Conservation (phyloP, 2,113 vertebrate species). For the Panthera tigris region DNA sequence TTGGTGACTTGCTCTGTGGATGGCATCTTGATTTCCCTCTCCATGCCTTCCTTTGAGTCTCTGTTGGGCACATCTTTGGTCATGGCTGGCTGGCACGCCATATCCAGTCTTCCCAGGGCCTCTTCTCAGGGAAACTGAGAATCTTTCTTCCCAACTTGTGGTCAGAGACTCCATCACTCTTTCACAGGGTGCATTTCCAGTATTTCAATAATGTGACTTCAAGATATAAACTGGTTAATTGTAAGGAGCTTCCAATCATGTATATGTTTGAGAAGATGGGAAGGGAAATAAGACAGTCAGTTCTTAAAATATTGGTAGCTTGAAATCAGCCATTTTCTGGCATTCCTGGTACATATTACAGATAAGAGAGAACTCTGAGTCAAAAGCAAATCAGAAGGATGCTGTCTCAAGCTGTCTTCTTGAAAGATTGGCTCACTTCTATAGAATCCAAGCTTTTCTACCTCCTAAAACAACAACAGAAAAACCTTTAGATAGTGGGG, state of each 20-base stretch:
- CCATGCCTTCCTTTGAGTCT: not conserved
- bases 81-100: accelerated
- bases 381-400: not conserved
- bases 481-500: not conserved
- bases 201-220: not conserved
- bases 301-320: not conserved
- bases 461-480: not conserved
- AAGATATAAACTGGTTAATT: not conserved
- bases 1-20: not conserved
- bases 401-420: not conserved
- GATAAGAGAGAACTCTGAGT: not conserved
- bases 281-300: not conserved
- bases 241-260: not conserved
- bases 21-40: not conserved
- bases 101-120: not conserved
- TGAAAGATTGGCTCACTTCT: not conserved
- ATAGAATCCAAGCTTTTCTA: not conserved
- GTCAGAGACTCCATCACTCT: not conserved
- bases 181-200: not conserved
- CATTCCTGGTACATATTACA: not conserved
- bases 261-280: not conserved
- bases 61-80: not conserved
- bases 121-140: not conserved
- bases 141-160: not conserved
- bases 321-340: not conserved